Base-by-base conservation (phyloP, 2,888 invertebrate genomes). In the Pyrgus malvae region DNA sequence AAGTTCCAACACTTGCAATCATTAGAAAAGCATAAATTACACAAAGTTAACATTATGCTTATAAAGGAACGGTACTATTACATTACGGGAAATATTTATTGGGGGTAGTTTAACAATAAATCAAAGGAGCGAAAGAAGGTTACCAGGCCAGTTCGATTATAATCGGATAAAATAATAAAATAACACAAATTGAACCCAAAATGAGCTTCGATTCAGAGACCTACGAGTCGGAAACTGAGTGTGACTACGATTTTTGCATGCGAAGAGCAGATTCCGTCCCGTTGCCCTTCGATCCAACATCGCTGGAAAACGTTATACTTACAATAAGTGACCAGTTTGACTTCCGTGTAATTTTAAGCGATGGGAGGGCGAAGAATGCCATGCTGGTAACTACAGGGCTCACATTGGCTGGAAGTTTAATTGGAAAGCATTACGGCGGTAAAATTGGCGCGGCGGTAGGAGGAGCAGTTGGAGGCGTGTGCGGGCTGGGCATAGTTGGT, bases 401-500 rank as follows among this genome's bases (percentile, higher is more conserved):
- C 7, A 72, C 85, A 0, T 17, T 89, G 8, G 86, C 85, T 1
- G 89, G 89, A 0, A 75, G 78, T 0, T 45, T 89, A n/a, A 67
- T 90, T 12, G 89, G 89, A 0, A 76, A 71, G 6, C 83, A 84
- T 62, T 85, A 80, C 59, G 89, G 84, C 8, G 89, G 89, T 4
- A 83, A 79, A 59, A 33, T 83, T 1, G 89, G 89, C 0, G 87
- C 85, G 0, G 79, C 79, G 0, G 69, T 88, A 0, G 89, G 89
- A 0, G 83, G 87, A 0, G 83, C 80, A 0, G 74, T 88, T 5
- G 89, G 89, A 0, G 89, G 89, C 0, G 84, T 67, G 4, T 87
- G 88, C 48, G 87, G 87, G 2, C 55, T 85, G n/a, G 88, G 88
- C 0, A 61, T 87, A 44, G 75, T 80, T 48, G 80, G 89, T 88